Evolutionary conservation across 2,888 invertebrate species (phyloP).

Genomic region (Standfussiana lucernea): DNA sequence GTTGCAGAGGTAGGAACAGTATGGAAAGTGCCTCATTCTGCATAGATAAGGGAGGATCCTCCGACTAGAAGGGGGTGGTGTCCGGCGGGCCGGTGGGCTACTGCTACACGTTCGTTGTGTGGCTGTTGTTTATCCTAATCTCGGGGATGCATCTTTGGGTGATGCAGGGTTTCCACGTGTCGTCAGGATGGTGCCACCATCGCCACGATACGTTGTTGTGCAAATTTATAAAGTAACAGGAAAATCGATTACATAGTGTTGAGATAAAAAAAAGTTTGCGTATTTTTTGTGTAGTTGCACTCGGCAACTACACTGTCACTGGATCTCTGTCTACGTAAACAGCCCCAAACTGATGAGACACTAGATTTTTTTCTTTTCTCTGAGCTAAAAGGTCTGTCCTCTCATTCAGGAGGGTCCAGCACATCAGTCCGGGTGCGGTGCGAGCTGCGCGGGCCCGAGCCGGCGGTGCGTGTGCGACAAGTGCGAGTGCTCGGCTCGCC

Average conservation of each 20-base stretch:
- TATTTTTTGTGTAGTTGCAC: neutral
- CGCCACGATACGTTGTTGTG: neutral
- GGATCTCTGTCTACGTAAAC: neutral
- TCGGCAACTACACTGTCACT: neutral
- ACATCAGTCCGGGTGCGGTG: constrained; percentile 92
- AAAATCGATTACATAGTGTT: neutral
- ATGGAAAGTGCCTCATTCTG: too few relatives aligned
- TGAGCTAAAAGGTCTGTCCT: neutral
- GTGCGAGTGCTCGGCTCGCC: constrained; percentile 88
- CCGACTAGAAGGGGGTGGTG: too few relatives aligned
- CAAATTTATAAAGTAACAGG: neutral
- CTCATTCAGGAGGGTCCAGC: constrained; percentile 37
- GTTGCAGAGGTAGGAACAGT: too few relatives aligned
- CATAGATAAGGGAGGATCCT: too few relatives aligned
- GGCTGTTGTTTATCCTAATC: neutral
- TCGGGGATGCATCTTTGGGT: neutral
- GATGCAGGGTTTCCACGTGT: neutral
- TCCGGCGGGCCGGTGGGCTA: neutral
- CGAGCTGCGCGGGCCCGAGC: constrained; percentile 97
- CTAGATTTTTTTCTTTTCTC: neutral
- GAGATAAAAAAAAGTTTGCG: neutral
- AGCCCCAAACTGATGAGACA: neutral
- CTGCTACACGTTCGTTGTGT: neutral
- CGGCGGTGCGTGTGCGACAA: constrained; percentile 97
- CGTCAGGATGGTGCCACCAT: neutral